phyloP scores from a whole-genome alignment of 2,113 vertebrate species.

The Prionailurus viverrinus region DNA sequence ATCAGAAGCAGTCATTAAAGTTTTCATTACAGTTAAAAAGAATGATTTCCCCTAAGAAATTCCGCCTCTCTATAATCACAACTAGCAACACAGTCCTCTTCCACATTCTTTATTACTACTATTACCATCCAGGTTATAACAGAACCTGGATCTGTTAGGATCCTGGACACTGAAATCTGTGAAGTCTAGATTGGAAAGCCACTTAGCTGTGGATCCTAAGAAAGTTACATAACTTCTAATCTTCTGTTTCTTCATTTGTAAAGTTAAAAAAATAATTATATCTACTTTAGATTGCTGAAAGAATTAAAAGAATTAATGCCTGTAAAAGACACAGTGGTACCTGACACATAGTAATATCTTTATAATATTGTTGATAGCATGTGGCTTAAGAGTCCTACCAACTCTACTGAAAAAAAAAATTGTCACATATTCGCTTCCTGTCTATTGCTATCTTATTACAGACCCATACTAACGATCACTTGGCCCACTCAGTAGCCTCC shows the following conservation, averaged over 20 bases:
- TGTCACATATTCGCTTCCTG: neutral
- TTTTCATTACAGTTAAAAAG: constrained; percentile 48
- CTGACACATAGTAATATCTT: neutral
- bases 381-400: neutral
- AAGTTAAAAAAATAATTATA: neutral
- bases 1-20: neutral
- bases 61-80: neutral
- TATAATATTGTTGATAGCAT: neutral
- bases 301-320: neutral
- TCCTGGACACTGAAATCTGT: neutral
- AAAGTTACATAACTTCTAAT: neutral
- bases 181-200: neutral
- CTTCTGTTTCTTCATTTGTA: neutral
- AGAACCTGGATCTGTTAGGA: neutral
- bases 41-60: neutral
- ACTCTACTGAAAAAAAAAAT: neutral
- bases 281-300: neutral
- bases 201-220: neutral
- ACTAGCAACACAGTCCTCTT: neutral
- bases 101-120: neutral
- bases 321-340: neutral
- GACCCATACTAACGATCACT: neutral
- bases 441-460: neutral
- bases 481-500: neutral
- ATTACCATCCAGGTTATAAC: neutral